Percentiles rank a stretch among this genome's conserved stretches.
These are phyloP conservation scores for Archaeoteleia sp. DNA, from an alignment of 2,888 invertebrate species.

Conservation along the genomic window DNA sequence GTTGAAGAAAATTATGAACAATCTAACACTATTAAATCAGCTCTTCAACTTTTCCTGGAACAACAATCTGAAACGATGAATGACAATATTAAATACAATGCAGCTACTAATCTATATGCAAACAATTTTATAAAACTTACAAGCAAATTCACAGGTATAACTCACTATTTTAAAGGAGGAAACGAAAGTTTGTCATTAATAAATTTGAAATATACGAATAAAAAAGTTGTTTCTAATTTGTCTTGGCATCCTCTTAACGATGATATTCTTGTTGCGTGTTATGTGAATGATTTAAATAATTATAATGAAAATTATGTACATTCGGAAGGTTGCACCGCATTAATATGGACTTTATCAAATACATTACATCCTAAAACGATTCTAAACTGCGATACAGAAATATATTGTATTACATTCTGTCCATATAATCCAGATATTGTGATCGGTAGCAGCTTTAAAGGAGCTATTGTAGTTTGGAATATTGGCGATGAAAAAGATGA, in stretches of 20 bases:
- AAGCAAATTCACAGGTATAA: slow-evolving; percentile 12
- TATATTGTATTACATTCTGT: slow-evolving; percentile 68
- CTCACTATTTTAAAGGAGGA: slow-evolving; percentile 38
- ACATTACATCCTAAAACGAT: slow-evolving; percentile 60
- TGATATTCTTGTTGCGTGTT: slow-evolving; percentile 60
- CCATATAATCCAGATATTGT: slow-evolving; percentile 65
- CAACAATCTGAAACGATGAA: slow-evolving; percentile 53
- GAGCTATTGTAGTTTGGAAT: slow-evolving; percentile 73
- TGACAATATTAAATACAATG: slow-evolving; percentile 62
- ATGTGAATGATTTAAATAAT: slow-evolving; percentile 47
- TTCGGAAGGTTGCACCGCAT: too few relatives aligned
- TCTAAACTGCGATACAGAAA: slow-evolving; percentile 65
- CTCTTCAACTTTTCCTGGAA: slow-evolving; percentile 54
- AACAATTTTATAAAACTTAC: slow-evolving; percentile 62
- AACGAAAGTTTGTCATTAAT: slow-evolving; percentile 63
- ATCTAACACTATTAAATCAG: too few relatives aligned
- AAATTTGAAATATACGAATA: slow-evolving; percentile 58
- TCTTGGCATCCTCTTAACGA: slow-evolving; percentile 66
- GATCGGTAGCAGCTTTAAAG: slow-evolving; percentile 69
- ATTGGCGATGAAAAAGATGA: slow-evolving; percentile 45
- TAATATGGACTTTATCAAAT: slow-evolving; percentile 65
- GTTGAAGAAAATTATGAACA: too few relatives aligned
- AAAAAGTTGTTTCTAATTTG: slow-evolving; percentile 63
- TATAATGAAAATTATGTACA: too few relatives aligned
- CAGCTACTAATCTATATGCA: slow-evolving; percentile 63